These are phyloP conservation scores for Drosophila mettleri DNA, from an alignment of 2,888 invertebrate species.

Conservation along the genomic window DNA sequence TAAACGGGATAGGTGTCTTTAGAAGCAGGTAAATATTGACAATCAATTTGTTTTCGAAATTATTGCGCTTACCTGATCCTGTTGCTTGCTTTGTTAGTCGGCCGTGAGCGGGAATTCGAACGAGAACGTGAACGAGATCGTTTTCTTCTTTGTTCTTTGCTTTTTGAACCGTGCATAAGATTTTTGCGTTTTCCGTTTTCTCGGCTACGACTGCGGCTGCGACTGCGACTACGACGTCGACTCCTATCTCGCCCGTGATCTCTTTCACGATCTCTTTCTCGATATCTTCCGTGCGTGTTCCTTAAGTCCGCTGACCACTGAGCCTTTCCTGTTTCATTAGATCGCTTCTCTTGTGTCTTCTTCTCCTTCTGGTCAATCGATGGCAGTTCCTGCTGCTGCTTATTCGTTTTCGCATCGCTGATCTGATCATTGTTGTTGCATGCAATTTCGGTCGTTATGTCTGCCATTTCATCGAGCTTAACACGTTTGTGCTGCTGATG, in stretches of 20 bases:
- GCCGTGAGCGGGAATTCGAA: slow-evolving; percentile 22
- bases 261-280: not conserved
- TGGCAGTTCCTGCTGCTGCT: not conserved
- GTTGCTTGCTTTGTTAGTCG: slow-evolving; percentile 6
- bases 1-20: slow-evolving; percentile 21
- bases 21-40: slow-evolving; percentile 10
- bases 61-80: slow-evolving; percentile 37
- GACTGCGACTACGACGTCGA: slow-evolving; percentile 33
- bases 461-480: not conserved
- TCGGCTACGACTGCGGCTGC: slow-evolving; percentile 18
- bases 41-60: not conserved
- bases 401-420: not conserved
- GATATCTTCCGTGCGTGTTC: not conserved
- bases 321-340: slow-evolving; percentile 1
- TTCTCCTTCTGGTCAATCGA: not conserved
- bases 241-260: slow-evolving; percentile 9
- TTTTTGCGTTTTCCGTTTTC: slow-evolving; percentile 13
- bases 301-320: slow-evolving; percentile 10
- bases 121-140: slow-evolving; percentile 26
- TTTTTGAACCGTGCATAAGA: not conserved
- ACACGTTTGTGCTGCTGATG: slow-evolving; percentile 17
- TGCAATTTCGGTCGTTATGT: not conserved
- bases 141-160: slow-evolving; percentile 1
- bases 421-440: slow-evolving; percentile 6
- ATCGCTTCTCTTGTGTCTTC: slow-evolving; percentile 10